Evolutionary conservation across 2,888 invertebrate genomes (phyloP), one percentile per base, ranked within the genome.

Genomic region (Phyllotreta striolata): DNA sequence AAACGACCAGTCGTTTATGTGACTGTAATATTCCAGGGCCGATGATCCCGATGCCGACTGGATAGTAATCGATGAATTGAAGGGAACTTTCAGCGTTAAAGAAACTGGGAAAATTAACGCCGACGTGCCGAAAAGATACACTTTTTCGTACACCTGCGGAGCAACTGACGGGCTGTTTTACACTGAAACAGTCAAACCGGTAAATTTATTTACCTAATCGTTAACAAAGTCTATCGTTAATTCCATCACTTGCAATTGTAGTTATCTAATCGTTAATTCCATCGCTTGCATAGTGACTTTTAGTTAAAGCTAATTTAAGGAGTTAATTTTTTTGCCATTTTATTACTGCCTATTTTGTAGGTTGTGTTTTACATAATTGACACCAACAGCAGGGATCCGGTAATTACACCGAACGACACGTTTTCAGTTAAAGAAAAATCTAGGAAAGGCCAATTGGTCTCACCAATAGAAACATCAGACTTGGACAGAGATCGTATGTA

Each of bases 401-500:
- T 78, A 52, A 72, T 79, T 9, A 52, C 70, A 41, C 12, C 83
- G 69, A 47, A 0, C 76, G 73, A 0, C 79, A 49, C 0, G 76
- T 73, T 0, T 79, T 71, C 74, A 44, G 80, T 88, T 9, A 80
- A 77, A 64, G 88, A 88, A 79, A 83, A 86, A 72, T 83, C 84
- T 0, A 75, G 77, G 0, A 72, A 73, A 14, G 84, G 83, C 0
- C 78, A 80, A 4, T 64, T 76, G 0, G 80, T 88, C 9, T 78
- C 81, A 0, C 74, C 67, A 14, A 75, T 89, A 4, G 63, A 71
- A 1, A 82, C 85, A 9, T 73, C 61, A 0, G 89, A 89, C 74
- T 71, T 77, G 0, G 89, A 89, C 71, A 82, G 89, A 81, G 88
- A 87, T 70, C 79, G 87, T 87, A 74, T 81, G 79, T 73, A 43